Evolutionary conservation across 2,888 invertebrate genomes (phyloP), one percentile per base, ranked within the genome.

Genomic region (Andrena fulva): DNA sequence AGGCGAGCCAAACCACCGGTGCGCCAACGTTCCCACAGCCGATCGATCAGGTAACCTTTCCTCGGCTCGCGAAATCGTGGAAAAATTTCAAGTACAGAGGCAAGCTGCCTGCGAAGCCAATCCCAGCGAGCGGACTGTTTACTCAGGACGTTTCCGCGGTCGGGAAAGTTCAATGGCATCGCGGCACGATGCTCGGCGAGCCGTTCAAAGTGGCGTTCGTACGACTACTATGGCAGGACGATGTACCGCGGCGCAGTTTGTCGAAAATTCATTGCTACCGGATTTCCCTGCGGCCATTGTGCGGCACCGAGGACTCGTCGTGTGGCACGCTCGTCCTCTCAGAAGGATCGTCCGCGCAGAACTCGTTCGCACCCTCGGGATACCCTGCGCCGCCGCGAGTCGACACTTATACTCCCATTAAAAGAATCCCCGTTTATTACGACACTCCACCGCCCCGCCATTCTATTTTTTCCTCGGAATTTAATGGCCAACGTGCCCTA

Each of bases 371-470:
- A 50, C 72, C 70, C 75, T 63, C 76, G 81, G 66, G 16, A 27
- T 10, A 10, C 27, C 27, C 20, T 42, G 5, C 20, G 10, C 1
- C 42, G 29, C 24, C 62, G 35, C 63, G 48, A 74, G 27, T 54
- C 73, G 78, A 67, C 81, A 72, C 83, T 82, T 76, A 79, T 76
- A 75, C 74, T 72, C 63, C 77, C 69, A 82, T 82, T 82, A 83
- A 83, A 82, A 77, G 72, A 77, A 82, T 81, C 77, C 82, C 77
- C 81, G 82, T 82, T 82, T 81, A 82, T 82, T 72, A 77, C 82
- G 84, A 84, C 78, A 63, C 77, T 86, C 80, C 80, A 56, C 60
- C 35, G 12, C 12, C 27, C 68, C 52, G 60, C 67, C 64, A 75
- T 64, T 59, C 35, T 63, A 24, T 52, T 52, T 20, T 20, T 20